A percentile compares a stretch with the other conserved stretches of the same genome.
Evolutionary conservation across 2,888 invertebrate genomes (phyloP).

Genomic region (Gastrophysa polygoni): DNA sequence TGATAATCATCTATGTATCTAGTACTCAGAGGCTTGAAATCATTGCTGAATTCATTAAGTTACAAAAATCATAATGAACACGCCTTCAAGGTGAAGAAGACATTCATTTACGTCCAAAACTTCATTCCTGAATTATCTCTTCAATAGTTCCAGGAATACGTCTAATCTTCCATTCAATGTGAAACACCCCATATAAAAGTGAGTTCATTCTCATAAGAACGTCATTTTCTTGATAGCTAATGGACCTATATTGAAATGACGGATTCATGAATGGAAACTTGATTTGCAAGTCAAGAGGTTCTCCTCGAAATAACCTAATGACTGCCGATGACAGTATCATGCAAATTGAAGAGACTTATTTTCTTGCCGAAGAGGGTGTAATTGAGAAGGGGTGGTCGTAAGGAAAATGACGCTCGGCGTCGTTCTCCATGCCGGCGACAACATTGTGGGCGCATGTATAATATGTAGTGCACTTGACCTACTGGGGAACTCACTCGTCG

Average conservation of each 20-base stretch:
- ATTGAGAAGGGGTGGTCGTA: background rate
- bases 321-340: background rate
- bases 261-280: background rate
- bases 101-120: no score
- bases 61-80: no score
- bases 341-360: background rate
- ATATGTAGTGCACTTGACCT: constrained; percentile 41
- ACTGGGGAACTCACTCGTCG: constrained; percentile 23
- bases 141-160: no score
- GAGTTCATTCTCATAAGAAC: no score
- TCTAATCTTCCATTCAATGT: no score
- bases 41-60: no score
- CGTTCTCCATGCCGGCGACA: constrained; percentile 12
- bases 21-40: no score
- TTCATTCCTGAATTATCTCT: no score
- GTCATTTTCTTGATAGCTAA: no score
- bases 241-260: background rate
- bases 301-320: background rate
- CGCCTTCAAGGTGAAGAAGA: no score
- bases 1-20: no score
- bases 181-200: no score
- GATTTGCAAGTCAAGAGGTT: background rate
- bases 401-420: background rate
- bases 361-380: background rate
- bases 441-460: constrained; percentile 36